phyloP scores from a whole-genome alignment of 2,888 invertebrate genomes.

The Drosophila fulvimacula region DNA sequence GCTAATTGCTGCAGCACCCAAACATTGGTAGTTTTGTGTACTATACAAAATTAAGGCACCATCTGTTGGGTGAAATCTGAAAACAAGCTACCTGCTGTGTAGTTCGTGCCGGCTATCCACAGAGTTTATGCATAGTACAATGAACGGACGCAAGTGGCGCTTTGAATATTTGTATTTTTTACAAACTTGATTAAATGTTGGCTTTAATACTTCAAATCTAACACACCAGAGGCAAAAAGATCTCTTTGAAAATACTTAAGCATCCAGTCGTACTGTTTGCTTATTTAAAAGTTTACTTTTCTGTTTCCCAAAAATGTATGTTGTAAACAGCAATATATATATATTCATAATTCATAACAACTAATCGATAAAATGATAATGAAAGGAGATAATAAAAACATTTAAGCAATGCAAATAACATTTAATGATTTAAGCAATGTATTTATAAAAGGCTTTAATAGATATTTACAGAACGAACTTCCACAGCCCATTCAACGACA shows the following conservation, averaged over 20 bases:
- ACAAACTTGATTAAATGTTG: neutral
- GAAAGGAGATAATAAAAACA: neutral
- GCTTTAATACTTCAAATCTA: neutral
- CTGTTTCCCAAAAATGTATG: too few species aligned
- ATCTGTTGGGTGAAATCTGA: slow-evolving; percentile 11
- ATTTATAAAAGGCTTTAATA: neutral
- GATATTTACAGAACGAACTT: neutral
- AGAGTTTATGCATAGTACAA: neutral
- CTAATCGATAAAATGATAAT: neutral
- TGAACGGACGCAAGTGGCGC: neutral
- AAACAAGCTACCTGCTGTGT: neutral
- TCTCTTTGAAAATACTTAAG: neutral
- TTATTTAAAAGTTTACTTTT: too few species aligned
- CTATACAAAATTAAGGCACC: neutral
- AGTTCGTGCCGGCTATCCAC: neutral
- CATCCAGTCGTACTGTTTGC: too few species aligned
- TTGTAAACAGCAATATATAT: neutral
- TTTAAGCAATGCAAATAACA: neutral
- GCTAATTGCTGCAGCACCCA: neutral
- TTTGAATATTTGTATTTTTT: neutral
- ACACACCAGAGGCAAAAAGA: neutral
- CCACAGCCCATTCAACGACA: neutral
- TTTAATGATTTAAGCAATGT: neutral
- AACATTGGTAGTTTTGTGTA: neutral
- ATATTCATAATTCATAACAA: neutral